phyloP scores from a whole-genome alignment of 2,113 vertebrate genomes.

The Pungitius pungitius region DNA sequence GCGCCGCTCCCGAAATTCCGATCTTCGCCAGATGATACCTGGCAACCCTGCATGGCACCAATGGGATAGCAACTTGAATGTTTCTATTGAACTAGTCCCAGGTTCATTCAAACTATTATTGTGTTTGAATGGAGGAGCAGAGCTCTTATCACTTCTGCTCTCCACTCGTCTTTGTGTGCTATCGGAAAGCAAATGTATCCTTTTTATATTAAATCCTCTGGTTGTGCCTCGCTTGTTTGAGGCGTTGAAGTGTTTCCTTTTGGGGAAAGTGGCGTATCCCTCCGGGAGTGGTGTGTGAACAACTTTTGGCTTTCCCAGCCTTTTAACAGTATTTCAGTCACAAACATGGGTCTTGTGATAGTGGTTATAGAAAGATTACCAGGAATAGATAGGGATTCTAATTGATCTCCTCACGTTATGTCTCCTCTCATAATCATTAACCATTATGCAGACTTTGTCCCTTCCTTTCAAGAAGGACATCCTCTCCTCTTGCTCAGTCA shows the following conservation, averaged over 20 bases:
- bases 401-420: conserved; percentile 23
- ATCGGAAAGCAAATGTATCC: neutral
- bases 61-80: conserved; percentile 32
- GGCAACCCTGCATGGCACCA: conserved; percentile 19
- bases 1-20: too few species aligned
- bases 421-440: conserved; percentile 41
- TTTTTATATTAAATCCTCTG: too few species aligned
- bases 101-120: conserved; percentile 24
- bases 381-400: conserved; percentile 6
- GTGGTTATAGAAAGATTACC: neutral
- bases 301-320: conserved; percentile 23
- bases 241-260: neutral
- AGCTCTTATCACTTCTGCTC: neutral
- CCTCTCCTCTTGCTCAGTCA: conserved; percentile 44
- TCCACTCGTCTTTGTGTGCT: neutral
- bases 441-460: conserved; percentile 43
- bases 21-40: neutral
- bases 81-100: conserved; percentile 15
- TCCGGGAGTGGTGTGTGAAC: neutral
- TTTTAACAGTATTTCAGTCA: neutral
- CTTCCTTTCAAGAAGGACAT: conserved; percentile 37
- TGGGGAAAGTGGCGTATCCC: neutral
- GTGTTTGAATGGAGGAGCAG: conserved; percentile 6
- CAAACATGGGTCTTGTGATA: conserved; percentile 3
- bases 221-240: neutral